Conservation (phyloP, 2,888 invertebrate species). For the Caenorhabditis sp. region DNA sequence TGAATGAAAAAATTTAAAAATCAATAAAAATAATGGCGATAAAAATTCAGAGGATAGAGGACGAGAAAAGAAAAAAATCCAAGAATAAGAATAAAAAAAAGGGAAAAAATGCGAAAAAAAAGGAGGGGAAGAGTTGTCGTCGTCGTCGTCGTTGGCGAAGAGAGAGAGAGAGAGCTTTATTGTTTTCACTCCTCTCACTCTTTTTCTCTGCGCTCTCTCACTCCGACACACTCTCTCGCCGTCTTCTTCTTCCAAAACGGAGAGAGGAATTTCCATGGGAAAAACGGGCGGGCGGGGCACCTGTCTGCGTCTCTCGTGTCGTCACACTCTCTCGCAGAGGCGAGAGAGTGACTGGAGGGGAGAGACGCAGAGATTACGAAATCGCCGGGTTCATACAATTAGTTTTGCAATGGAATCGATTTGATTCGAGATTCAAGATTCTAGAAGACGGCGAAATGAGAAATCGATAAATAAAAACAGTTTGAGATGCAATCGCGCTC, state of each 20-base stretch:
- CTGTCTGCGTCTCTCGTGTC: conserved; percentile 34
- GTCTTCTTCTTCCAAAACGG: conserved; percentile 48
- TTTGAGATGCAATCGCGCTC: too few species aligned
- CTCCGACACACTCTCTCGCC: conserved; percentile 7
- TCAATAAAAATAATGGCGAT: neutral
- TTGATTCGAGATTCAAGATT: too few species aligned
- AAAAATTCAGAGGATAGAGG: too few species aligned
- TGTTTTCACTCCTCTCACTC: conserved; percentile 24
- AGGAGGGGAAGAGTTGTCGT: conserved; percentile 12
- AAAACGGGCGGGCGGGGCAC: conserved; percentile 26
- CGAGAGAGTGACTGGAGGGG: conserved; percentile 14
- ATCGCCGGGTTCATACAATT: too few species aligned
- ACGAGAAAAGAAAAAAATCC: too few species aligned
- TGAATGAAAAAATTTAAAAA: conserved; percentile 3
- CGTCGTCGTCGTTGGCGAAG: too few species aligned
- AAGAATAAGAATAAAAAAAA: conserved; percentile 13
- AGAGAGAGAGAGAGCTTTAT: conserved; percentile 35
- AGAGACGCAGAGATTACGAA: conserved; percentile 18
- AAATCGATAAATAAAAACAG: too few species aligned
- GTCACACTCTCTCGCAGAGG: neutral
- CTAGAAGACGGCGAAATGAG: too few species aligned
- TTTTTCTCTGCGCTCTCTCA: conserved; percentile 24
- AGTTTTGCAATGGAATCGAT: neutral
- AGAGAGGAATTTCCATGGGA: conserved; percentile 42
- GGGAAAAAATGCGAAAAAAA: conserved; percentile 16